Evolutionary conservation across 1,140 invertebrate genomes (phyloP).

Genomic region (Heterodera carotae): DNA sequence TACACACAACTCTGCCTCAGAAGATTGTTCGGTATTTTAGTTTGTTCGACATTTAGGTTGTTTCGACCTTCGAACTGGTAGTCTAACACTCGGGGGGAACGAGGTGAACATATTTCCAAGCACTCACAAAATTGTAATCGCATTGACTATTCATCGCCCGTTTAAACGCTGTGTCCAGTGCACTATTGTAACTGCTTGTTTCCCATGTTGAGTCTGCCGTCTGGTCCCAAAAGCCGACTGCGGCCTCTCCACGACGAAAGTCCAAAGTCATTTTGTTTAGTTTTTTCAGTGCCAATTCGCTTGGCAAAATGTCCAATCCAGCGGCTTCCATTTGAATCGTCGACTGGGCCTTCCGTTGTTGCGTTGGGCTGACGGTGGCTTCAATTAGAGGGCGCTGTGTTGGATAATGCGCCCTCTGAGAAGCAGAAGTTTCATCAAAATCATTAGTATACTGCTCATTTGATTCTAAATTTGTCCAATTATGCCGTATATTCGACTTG

Average conservation of each 20-base stretch:
- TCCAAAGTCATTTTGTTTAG: conserved; percentile 18
- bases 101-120: too few species aligned
- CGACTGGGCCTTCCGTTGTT: background rate
- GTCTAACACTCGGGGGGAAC: too few species aligned
- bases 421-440: background rate
- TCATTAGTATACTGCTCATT: background rate
- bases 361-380: background rate
- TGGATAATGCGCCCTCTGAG: background rate
- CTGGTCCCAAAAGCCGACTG: conserved; percentile 4
- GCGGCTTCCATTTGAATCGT: background rate
- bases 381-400: background rate
- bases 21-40: too few species aligned
- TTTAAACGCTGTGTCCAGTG: conserved; percentile 35
- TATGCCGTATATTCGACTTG: background rate
- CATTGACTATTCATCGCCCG: conserved; percentile 35
- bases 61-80: too few species aligned
- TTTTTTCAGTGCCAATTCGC: background rate
- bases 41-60: too few species aligned
- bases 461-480: background rate
- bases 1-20: too few species aligned
- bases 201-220: conserved; percentile 22
- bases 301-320: background rate
- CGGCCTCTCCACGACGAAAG: background rate
- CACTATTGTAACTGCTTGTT: conserved; percentile 16
- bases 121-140: conserved; percentile 52